Percentiles rank a stretch among this genome's conserved stretches.
These are phyloP conservation scores for Schizothorax lantsangensis DNA, from an alignment of 2,797 vertebrate species.

Conservation along the genomic window DNA sequence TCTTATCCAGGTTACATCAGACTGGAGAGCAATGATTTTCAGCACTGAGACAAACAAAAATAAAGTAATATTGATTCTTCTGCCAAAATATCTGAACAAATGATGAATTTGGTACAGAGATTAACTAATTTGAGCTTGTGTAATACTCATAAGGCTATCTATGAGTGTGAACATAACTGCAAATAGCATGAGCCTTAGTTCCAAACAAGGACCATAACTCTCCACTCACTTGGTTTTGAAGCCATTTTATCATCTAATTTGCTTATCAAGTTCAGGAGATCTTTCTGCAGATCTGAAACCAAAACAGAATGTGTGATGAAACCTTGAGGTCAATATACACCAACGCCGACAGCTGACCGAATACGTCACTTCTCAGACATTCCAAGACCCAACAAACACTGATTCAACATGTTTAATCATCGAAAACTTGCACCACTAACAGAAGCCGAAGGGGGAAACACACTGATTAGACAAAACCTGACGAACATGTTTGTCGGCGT, in stretches of 20 bases:
- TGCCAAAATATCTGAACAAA: background rate
- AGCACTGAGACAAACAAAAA: conserved; percentile 32
- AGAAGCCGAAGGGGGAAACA: background rate
- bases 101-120: background rate
- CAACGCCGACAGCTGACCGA: background rate
- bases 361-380: background rate
- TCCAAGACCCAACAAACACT: background rate
- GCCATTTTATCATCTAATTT: conserved; percentile 16
- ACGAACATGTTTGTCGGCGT: background rate
- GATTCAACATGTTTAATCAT: background rate
- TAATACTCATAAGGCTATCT: background rate
- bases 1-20: conserved; percentile 33
- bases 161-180: background rate
- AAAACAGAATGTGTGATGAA: background rate
- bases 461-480: background rate
- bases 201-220: background rate
- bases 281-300: conserved; percentile 32
- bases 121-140: background rate
- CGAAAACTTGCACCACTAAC: background rate
- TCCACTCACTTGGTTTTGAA: conserved; percentile 35
- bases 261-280: conserved; percentile 8
- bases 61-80: background rate
- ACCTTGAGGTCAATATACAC: background rate
- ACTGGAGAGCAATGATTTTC: conserved; percentile 32
- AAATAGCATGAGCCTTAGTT: conserved; percentile 1